Base-by-base conservation (phyloP, 2,797 vertebrate species). In the Pseudomugil gertrudae region DNA sequence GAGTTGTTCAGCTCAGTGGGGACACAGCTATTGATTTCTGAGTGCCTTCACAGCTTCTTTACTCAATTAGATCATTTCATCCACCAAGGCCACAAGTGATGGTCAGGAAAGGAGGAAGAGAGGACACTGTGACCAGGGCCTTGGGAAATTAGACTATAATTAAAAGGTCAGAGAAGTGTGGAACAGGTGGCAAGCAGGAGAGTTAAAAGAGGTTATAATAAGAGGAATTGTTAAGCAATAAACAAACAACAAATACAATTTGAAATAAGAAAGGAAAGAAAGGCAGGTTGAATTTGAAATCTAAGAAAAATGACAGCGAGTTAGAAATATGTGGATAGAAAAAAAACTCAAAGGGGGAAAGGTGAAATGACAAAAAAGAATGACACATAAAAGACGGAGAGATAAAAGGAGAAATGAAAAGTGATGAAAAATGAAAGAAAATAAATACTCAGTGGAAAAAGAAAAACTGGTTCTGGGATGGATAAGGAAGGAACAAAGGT, bases 11-110 rank as follows among this genome's bases (percentile, higher is more conserved):
- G 57, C 70, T 52, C 72, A 13, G 19, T 2, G 5, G 53, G 57
- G 77, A 77, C 69, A 69, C 33, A 57, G 57, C 33, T 79, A 82
- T 83, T 78, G 86, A 91, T 90, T 91, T 83, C 66, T 66, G 33
- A 43, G 60, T 15, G 33, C 52, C 57, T 72, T 64, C 63, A 2
- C 78, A 55, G 64, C 23, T 58, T 57, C 54, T 66, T 60, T 66
- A 67, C 76, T 75, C 70, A 68, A 66, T 30, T 47, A 82, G 79
- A 84, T 72, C 79, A 80, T 80, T 67, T 43, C 66, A 63, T 75
- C 64, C n/a, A 21, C 69, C 70, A 78, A 81, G 80, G 84, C 76
- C 74, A 60, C 23, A 1, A 7, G 8, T 65, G 74, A 72, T 21
- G n/a, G 53, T 0, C 1, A 24, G 19, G 52, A 50, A 19, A 43